phyloP scores from a whole-genome alignment of 2,113 vertebrate genomes.

The Cheirogaleus medius region DNA sequence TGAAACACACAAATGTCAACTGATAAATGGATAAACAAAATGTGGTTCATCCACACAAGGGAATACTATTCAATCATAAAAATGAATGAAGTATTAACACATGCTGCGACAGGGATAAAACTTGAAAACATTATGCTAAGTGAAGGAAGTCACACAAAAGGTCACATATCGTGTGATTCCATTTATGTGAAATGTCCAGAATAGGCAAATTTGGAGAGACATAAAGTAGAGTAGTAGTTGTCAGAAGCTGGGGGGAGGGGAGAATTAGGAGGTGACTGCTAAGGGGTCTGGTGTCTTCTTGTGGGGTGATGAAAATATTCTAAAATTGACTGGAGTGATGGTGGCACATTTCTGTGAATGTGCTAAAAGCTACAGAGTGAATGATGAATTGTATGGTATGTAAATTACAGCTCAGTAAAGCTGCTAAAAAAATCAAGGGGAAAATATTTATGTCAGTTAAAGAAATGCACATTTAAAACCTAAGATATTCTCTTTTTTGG shows the following conservation, averaged over 20 bases:
- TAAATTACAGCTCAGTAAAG: background rate
- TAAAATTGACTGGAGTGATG: background rate
- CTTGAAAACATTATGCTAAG: background rate
- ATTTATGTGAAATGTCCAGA: background rate
- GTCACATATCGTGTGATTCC: background rate
- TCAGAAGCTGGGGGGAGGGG: background rate
- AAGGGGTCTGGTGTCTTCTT: background rate
- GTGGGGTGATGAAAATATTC: background rate
- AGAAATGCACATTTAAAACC: background rate
- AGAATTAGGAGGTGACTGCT: background rate
- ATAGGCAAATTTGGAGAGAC: background rate
- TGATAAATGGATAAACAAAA: background rate
- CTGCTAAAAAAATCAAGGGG: background rate
- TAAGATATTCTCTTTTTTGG: background rate
- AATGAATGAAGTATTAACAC: background rate
- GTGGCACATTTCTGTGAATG: background rate
- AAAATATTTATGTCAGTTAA: background rate
- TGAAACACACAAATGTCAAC: background rate
- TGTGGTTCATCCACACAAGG: background rate
- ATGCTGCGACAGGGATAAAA: background rate
- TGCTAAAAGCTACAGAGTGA: background rate
- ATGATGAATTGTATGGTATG: background rate
- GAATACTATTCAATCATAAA: background rate
- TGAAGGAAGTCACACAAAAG: background rate
- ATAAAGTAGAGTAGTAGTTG: background rate